A percentile compares a stretch with the other conserved stretches of the same genome.
phyloP scores from a whole-genome alignment of 2,888 invertebrate species.

The Mechanitis mazaeus region DNA sequence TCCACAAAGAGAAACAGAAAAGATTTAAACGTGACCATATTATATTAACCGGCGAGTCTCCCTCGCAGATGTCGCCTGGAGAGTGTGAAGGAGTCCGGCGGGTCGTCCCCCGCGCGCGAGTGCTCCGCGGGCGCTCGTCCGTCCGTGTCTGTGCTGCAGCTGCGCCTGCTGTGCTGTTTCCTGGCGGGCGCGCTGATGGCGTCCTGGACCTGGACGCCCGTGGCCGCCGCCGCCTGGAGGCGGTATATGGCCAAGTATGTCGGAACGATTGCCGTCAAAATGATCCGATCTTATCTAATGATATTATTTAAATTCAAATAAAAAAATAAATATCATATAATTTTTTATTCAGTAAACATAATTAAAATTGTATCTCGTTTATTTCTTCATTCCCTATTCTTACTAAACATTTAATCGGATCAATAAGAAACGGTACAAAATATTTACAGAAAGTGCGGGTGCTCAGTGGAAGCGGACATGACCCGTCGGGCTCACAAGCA shows the following conservation, averaged over 20 bases:
- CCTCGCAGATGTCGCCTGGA: conserved; percentile 55
- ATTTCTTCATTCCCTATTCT: too few species aligned
- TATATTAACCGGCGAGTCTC: too few species aligned
- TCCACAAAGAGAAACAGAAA: too few species aligned
- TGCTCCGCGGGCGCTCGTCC: conserved; percentile 85
- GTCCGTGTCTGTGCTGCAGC: conserved; percentile 87
- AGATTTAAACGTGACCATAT: too few species aligned
- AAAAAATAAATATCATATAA: background rate
- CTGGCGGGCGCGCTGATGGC: conserved; percentile 92
- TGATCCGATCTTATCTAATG: too few species aligned
- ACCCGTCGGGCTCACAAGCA: conserved; percentile 85
- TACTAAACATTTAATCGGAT: too few species aligned
- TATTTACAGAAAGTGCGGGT: conserved; percentile 81
- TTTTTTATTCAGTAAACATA: conserved; percentile 49
- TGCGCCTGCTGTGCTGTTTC: conserved; percentile 89
- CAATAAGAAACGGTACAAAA: background rate
- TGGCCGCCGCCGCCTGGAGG: conserved; percentile 90
- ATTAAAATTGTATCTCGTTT: conserved; percentile 53
- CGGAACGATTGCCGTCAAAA: too few species aligned
- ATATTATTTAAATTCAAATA: too few species aligned
- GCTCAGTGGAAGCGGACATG: conserved; percentile 79
- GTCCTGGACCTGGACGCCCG: conserved; percentile 95
- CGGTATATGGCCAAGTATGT: conserved; percentile 87
- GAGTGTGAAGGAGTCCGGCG: conserved; percentile 38
- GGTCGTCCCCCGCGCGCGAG: conserved; percentile 29